Percentiles rank a stretch among this genome's conserved stretches.
These are phyloP conservation scores for Lamellibrachia satsuma DNA, from an alignment of 2,888 invertebrate species.

Conservation along the genomic window DNA sequence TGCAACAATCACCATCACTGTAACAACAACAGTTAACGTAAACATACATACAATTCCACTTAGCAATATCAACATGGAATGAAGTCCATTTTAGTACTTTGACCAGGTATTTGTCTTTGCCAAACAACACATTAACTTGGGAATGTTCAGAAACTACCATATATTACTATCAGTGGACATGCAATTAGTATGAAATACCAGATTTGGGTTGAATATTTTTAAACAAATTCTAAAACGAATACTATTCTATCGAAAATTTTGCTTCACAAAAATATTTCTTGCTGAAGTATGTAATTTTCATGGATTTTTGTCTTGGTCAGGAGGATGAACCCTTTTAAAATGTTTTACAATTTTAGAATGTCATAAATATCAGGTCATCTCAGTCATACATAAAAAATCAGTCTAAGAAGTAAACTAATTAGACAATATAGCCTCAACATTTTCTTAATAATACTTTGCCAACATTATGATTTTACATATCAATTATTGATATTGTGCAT, in stretches of 20 bases:
- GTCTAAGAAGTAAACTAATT: neutral
- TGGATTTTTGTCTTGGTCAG: neutral
- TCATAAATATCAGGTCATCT: neutral
- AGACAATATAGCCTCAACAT: neutral
- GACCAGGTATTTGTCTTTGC: neutral
- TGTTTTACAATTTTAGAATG: neutral
- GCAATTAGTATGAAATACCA: neutral
- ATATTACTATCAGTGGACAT: neutral
- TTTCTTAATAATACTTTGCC: neutral
- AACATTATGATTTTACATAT: neutral
- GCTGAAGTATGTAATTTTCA: neutral
- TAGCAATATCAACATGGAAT: neutral
- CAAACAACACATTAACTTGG: too few relatives aligned
- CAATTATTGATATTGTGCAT: neutral
- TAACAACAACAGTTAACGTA: neutral
- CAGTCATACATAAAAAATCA: neutral
- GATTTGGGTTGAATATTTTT: neutral
- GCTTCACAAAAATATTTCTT: neutral
- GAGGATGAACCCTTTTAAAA: neutral
- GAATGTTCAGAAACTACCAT: too few relatives aligned
- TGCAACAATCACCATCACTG: neutral
- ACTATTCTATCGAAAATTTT: neutral
- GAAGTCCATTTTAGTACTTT: neutral
- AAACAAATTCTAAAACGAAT: neutral
- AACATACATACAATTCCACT: constrained; percentile 13